Base-by-base conservation (phyloP, 2,888 invertebrate genomes). In the Clostera curtula region DNA sequence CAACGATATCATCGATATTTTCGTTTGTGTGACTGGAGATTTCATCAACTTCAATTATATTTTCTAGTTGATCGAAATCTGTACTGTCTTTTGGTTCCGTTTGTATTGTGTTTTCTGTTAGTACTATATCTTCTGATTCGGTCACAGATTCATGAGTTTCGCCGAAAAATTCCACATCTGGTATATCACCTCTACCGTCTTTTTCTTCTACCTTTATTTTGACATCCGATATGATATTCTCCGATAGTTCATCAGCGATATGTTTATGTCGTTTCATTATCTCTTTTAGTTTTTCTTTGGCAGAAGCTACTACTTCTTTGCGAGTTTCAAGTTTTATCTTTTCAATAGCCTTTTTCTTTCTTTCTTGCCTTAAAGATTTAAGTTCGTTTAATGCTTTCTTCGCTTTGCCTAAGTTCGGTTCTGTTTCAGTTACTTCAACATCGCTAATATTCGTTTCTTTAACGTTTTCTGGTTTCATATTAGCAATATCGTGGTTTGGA, bases 201-300 rank as follows among this genome's bases (percentile, higher is more conserved):
- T 57, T 52, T 33, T 47, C 44, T 24, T 62, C 54, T 21, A 44
- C 32, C 29, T 55, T 43, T 15, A 31, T 33, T 25, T 36, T 38
- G 19, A 45, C 43, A 31, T 55, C 44, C 14, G 50, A 33, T 40
- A 59, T 51, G 14, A 53, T 43, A 43, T 49, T 63, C 35, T 70
- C 65, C 4, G 66, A 56, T 23, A 74, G 59, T 42, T 76, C 73
- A 26, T 63, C 66, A 13, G 77, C 72, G 19, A 79, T 66, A 52
- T 80, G 65, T 60, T 77, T 77, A 39, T 80, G 83, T 18, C 77
- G 69, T 52, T 73, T 77, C 76, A 85, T 84, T 30, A 85, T 72
- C 56, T 84, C 84, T 44, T 63, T 79, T 12, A 84, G 51, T 49
- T 82, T 85, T 38, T 83, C 82, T 61, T 83, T 84, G 1, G 85